Conservation (phyloP, 2,888 invertebrate genomes). For the Lasioglossum lativentre region DNA sequence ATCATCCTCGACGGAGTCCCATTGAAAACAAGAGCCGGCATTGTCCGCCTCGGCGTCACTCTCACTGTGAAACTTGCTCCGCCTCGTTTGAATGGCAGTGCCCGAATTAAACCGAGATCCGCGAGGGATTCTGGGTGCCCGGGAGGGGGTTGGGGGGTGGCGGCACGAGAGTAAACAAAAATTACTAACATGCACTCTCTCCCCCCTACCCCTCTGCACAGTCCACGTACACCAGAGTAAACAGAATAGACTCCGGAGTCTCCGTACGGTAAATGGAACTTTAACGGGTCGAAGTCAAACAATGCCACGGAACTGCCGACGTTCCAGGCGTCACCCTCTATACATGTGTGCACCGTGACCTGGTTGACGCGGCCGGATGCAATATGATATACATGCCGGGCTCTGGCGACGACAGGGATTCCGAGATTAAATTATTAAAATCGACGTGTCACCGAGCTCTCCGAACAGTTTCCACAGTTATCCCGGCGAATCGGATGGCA, state of each 20-base stretch:
- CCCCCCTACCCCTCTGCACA: neutral
- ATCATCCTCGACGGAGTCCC: neutral
- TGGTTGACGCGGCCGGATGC: neutral
- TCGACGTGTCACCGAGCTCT: constrained; percentile 1
- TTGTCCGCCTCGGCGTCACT: neutral
- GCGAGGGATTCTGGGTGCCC: neutral
- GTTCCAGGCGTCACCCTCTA: neutral
- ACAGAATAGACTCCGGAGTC: neutral
- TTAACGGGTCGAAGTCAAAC: constrained; percentile 9
- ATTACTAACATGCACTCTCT: neutral
- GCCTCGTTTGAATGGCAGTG: neutral
- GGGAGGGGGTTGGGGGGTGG: neutral
- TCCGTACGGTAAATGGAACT: constrained; percentile 5
- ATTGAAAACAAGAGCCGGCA: neutral
- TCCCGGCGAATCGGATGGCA: constrained; percentile 21
- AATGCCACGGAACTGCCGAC: constrained; percentile 4
- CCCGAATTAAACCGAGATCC: constrained; percentile 1
- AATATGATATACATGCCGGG: neutral
- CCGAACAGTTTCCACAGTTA: constrained; percentile 3
- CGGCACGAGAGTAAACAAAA: neutral
- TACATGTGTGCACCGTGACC: neutral
- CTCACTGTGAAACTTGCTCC: neutral
- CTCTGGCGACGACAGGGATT: neutral
- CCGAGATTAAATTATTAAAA: constrained; percentile 4
- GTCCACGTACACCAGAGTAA: neutral